Conservation (phyloP, 2,888 invertebrate genomes). For the Neoascia interrupta region DNA sequence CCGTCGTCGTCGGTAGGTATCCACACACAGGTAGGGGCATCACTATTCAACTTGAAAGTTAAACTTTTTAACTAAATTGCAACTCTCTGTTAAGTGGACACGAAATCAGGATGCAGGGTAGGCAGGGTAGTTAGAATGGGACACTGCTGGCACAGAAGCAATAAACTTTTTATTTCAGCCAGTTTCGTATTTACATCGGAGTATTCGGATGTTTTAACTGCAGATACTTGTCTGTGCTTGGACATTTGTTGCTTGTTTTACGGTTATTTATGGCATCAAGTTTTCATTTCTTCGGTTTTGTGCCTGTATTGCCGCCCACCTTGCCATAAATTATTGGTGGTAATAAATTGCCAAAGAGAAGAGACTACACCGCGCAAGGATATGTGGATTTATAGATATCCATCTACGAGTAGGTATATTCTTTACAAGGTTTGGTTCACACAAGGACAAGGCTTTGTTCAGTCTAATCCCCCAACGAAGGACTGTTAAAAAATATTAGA, state of each 20-base stretch:
- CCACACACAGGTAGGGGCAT: background rate
- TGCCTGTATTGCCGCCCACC: conserved; percentile 11
- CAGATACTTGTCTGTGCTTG: conserved; percentile 23
- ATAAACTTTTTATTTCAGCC: conserved; percentile 32
- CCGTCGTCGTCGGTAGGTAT: conserved; percentile 5
- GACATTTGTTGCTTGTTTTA: conserved; percentile 49
- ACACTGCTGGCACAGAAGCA: background rate
- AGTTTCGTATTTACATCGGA: conserved; percentile 21
- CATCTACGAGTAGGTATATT: too few relatives aligned
- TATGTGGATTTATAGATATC: conserved; percentile 39
- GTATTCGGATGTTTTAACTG: conserved; percentile 36
- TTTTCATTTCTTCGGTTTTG: conserved; percentile 18
- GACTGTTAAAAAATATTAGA: conserved; percentile 47
- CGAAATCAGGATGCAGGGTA: conserved; percentile 8
- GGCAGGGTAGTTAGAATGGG: background rate
- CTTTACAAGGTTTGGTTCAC: too few relatives aligned
- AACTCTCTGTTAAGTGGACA: conserved; percentile 37
- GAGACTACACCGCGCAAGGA: background rate
- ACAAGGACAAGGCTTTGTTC: conserved; percentile 18
- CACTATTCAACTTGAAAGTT: conserved; percentile 45
- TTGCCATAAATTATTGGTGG: conserved; percentile 40
- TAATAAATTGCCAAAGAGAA: too few relatives aligned
- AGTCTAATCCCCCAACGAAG: conserved; percentile 19
- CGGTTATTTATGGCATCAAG: conserved; percentile 53
- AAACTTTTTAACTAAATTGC: conserved; percentile 47